Evolutionary conservation across 2,113 vertebrate species (phyloP).

Genomic region (Notiomystis cincta): DNA sequence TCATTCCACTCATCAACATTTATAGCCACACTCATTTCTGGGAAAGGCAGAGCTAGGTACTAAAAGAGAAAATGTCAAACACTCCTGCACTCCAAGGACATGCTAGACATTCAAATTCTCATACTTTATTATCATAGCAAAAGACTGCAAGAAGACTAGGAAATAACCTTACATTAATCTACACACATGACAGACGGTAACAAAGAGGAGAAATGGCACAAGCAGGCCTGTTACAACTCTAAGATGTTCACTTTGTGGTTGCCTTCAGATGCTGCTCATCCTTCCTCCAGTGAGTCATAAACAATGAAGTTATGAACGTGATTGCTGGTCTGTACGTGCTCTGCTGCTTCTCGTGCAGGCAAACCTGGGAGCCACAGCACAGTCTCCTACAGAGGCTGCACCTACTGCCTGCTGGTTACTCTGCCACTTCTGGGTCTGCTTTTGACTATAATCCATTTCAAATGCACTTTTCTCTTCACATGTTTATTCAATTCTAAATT

Average conservation of each 20-base stretch:
- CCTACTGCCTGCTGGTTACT: neutral
- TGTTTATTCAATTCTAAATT: neutral
- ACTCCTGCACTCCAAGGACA: conserved; percentile 16
- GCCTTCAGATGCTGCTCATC: neutral
- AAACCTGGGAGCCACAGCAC: neutral
- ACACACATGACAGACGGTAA: neutral
- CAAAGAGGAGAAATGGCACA: conserved; percentile 4
- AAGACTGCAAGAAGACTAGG: neutral
- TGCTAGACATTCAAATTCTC: conserved; percentile 35
- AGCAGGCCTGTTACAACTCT: neutral
- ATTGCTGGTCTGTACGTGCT: rapidly evolving
- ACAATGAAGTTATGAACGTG: neutral
- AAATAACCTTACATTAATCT: conserved; percentile 43
- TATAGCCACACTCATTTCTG: conserved; percentile 21
- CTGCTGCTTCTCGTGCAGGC: neutral
- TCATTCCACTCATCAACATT: conserved; percentile 14
- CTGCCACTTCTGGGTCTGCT: neutral
- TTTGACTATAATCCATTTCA: neutral
- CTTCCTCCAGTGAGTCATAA: neutral
- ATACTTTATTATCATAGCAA: conserved; percentile 52
- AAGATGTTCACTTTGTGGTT: neutral
- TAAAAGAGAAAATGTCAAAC: conserved; percentile 62
- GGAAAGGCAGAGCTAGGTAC: neutral
- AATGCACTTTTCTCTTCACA: neutral
- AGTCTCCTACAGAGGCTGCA: rapidly evolving